A percentile compares a stretch with the other conserved stretches of the same genome.
phyloP scores from a whole-genome alignment of 2,797 vertebrate species.

The Phrynocephalus guinanensis region DNA sequence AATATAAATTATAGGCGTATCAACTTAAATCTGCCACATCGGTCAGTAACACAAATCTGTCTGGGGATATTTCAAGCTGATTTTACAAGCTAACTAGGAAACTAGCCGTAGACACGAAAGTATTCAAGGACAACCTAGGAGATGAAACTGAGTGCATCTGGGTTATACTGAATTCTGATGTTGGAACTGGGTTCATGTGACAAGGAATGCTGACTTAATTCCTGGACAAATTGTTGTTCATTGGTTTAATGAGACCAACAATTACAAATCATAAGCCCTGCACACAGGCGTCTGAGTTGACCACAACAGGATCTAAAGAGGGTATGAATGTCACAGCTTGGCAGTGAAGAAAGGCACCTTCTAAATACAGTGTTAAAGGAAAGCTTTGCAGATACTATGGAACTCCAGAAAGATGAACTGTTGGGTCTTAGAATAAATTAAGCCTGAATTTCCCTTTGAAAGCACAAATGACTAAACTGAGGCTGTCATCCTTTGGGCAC shows the following conservation, averaged over 20 bases:
- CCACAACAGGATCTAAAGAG: background rate
- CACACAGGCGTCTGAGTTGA: background rate
- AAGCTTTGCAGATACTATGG: too few relatives aligned
- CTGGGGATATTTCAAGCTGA: slow-evolving; percentile 1
- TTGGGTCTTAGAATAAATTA: too few relatives aligned
- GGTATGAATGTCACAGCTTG: too few relatives aligned
- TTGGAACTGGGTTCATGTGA: background rate
- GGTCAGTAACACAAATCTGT: slow-evolving; percentile 19
- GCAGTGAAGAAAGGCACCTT: too few relatives aligned
- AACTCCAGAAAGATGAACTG: too few relatives aligned
- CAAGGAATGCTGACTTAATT: background rate
- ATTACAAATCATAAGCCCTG: background rate
- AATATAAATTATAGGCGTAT: slow-evolving; percentile 63
- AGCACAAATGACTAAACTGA: too few relatives aligned
- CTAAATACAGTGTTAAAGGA: too few relatives aligned
- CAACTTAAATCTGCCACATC: slow-evolving; percentile 48
- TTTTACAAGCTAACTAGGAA: slow-evolving; percentile 29
- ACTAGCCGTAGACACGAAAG: background rate
- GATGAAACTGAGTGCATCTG: slow-evolving; percentile 1
- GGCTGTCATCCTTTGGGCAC: too few relatives aligned
- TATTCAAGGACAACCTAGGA: slow-evolving; percentile 19
- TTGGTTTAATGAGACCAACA: background rate
- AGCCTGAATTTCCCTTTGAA: too few relatives aligned
- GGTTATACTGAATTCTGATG: background rate
- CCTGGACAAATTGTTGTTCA: background rate